phyloP scores from a whole-genome alignment of 2,113 vertebrate species.

The Syngnathus floridae region DNA sequence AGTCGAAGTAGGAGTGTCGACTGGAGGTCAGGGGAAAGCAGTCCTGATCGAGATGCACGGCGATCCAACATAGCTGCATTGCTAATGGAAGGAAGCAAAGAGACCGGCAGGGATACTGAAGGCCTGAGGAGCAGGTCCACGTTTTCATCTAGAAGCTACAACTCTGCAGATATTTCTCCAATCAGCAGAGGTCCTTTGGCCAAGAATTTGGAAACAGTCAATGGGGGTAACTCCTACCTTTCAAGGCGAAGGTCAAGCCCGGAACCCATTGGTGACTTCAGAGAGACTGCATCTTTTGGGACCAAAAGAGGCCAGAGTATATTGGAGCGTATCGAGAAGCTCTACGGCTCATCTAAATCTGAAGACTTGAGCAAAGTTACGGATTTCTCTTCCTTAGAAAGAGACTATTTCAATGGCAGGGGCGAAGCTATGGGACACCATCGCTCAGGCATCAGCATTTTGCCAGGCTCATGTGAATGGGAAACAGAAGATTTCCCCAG shows the following conservation, averaged over 20 bases:
- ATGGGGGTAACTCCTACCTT: slow-evolving; percentile 50
- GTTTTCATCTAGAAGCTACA: slow-evolving; percentile 24
- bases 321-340: slow-evolving; percentile 61
- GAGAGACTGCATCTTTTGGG: slow-evolving; percentile 22
- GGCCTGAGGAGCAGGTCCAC: slow-evolving; percentile 2
- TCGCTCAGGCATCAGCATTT: slow-evolving; percentile 8
- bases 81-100: background rate
- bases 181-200: slow-evolving; percentile 7
- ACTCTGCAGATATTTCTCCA: slow-evolving; percentile 6
- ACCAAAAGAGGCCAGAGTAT: slow-evolving; percentile 57
- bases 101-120: slow-evolving; percentile 1
- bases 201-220: slow-evolving; percentile 21
- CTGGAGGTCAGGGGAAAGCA: slow-evolving; percentile 27
- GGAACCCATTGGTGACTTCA: slow-evolving; percentile 3
- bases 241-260: slow-evolving; percentile 39
- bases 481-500: slow-evolving; percentile 47
- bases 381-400: slow-evolving; percentile 12
- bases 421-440: background rate
- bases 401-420: slow-evolving; percentile 7
- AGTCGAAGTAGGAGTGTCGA: slow-evolving; percentile 64
- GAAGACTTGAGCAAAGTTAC: slow-evolving; percentile 28
- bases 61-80: slow-evolving; percentile 1
- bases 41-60: background rate
- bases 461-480: slow-evolving; percentile 8
- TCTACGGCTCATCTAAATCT: slow-evolving; percentile 39